Percentiles rank a stretch among this genome's conserved stretches.
phyloP scores from a whole-genome alignment of 2,888 invertebrate genomes.

The Trichogramma dendrolimi region DNA sequence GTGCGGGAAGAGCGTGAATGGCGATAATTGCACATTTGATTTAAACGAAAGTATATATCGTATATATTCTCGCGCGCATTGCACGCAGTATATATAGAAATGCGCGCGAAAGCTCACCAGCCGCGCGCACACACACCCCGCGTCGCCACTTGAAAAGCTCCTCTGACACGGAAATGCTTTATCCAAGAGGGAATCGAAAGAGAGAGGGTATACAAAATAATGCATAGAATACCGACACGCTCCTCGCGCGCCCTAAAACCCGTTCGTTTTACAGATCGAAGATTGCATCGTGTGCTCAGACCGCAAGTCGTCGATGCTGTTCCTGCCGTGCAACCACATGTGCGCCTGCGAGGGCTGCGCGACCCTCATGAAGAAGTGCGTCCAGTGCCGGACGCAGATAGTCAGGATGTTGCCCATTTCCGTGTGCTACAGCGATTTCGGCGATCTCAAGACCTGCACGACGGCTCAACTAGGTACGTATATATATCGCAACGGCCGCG shows the following conservation, averaged over 20 bases:
- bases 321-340: conserved; percentile 94
- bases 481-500: background rate
- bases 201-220: too few species aligned
- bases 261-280: conserved; percentile 64
- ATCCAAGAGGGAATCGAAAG: too few species aligned
- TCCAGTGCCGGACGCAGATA: conserved; percentile 86
- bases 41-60: too few species aligned
- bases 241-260: background rate
- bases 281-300: conserved; percentile 96
- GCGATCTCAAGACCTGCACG: conserved; percentile 41
- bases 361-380: conserved; percentile 95
- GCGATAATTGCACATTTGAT: too few species aligned
- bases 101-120: too few species aligned
- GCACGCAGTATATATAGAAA: too few species aligned
- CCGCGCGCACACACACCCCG: too few species aligned
- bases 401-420: conserved; percentile 62
- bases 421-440: conserved; percentile 56
- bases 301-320: conserved; percentile 85
- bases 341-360: conserved; percentile 88
- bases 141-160: too few species aligned
- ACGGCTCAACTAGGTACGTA: conserved; percentile 1
- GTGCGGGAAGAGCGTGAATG: too few species aligned
- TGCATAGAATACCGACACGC: too few species aligned
- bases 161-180: too few species aligned
- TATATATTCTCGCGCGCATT: too few species aligned